Conservation (phyloP, 2,888 invertebrate species). For the Hyles lineata region DNA sequence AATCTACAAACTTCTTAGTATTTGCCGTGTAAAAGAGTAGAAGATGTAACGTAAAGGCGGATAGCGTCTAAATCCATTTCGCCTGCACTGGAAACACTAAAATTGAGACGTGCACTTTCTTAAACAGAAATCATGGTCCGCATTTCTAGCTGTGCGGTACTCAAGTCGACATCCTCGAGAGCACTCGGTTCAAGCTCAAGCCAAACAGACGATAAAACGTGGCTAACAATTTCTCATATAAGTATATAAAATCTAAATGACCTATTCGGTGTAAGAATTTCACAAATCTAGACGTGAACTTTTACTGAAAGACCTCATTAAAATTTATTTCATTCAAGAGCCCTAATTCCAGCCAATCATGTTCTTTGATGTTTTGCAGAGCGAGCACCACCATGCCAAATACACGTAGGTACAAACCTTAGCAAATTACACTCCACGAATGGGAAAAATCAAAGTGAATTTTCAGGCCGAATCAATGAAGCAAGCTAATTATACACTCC, state of each 20-base stretch:
- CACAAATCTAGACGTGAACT: not conserved
- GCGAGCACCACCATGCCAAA: too few species aligned
- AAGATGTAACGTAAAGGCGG: not conserved
- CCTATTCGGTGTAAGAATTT: not conserved
- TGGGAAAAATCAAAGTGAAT: too few species aligned
- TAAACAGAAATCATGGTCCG: slow-evolving; percentile 32
- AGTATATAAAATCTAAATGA: not conserved
- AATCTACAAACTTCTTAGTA: not conserved
- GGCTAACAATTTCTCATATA: slow-evolving; percentile 41
- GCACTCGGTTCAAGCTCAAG: slow-evolving; percentile 48
- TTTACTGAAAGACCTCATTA: not conserved
- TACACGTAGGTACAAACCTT: too few species aligned
- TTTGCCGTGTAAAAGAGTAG: not conserved
- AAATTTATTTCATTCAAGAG: too few species aligned
- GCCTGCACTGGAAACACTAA: not conserved
- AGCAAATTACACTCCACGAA: too few species aligned
- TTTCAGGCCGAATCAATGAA: too few species aligned
- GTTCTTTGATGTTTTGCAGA: too few species aligned
- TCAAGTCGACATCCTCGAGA: slow-evolving; percentile 43
- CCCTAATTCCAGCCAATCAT: too few species aligned
- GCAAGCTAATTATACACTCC: too few species aligned
- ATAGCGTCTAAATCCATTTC: not conserved
- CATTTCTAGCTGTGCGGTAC: slow-evolving; percentile 24
- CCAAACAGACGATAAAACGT: slow-evolving; percentile 50
- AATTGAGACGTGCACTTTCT: slow-evolving; percentile 30